Evolutionary conservation across 2,888 invertebrate species (phyloP).

Genomic region (Masnerella sp.): DNA sequence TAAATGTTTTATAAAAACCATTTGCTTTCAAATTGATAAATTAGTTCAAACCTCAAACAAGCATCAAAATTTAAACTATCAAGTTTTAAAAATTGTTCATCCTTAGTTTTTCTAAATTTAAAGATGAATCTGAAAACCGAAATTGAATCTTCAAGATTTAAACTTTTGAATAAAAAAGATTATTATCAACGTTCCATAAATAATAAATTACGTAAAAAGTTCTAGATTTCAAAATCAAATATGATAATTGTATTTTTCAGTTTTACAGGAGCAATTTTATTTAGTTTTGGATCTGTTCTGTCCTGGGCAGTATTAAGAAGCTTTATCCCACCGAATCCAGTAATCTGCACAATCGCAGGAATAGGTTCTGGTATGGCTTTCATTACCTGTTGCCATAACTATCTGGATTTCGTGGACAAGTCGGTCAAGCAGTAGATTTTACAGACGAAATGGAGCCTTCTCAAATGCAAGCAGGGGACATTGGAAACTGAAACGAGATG

Average conservation of each 20-base stretch:
- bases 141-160: too few relatives aligned
- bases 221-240: too few relatives aligned
- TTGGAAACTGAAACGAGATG: neutral
- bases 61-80: too few relatives aligned
- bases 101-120: too few relatives aligned
- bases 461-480: neutral
- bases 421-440: constrained; percentile 36
- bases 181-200: too few relatives aligned
- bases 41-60: too few relatives aligned
- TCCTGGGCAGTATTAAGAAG: constrained; percentile 92
- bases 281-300: constrained; percentile 93
- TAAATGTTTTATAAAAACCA: too few relatives aligned
- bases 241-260: constrained; percentile 73
- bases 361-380: constrained; percentile 84
- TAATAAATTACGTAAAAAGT: neutral
- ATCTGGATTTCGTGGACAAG: constrained; percentile 82
- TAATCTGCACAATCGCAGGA: constrained; percentile 84
- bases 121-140: too few relatives aligned
- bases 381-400: constrained; percentile 82
- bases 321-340: constrained; percentile 84
- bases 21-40: too few relatives aligned
- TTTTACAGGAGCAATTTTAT: constrained; percentile 85
- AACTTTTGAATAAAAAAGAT: too few relatives aligned
- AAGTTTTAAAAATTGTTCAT: too few relatives aligned
- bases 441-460: too few relatives aligned